Evolutionary conservation across 2,888 invertebrate genomes (phyloP), one percentile per base, ranked within the genome.

Genomic region (Hydrotaea cyrtoneurina): DNA sequence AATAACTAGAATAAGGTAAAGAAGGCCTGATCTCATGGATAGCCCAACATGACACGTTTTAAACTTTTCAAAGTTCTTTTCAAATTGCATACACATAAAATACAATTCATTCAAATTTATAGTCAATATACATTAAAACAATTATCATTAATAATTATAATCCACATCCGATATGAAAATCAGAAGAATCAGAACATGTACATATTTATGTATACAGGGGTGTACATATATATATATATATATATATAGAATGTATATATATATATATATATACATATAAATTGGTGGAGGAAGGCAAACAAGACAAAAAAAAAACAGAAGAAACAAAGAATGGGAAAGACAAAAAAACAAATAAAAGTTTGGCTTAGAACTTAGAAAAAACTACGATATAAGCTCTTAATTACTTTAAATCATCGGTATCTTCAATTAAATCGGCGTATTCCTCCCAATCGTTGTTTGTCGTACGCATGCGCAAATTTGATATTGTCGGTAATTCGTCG

Each of bases 331-430:
- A 85, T 88, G 86, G 89, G 87, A 89, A 87, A 86, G 86, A 71
- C 59, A 87, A 89, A 87, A 86, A 31, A 83, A 88, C 80, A 87
- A 85, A 83, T 84, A 82, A 86, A 84, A 83, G 72, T 73, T 72
- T 83, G 23, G 74, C 66, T 82, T 83, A 86, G 86, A 92, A 92
- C 91, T 92, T 92, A 92, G 91, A 92, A 92, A 89, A 92, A 92
- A 91, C 92, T 92, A 92, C 91, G 92, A 91, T 92, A 92, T 90
- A 92, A 91, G 90, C 92, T 92, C 92, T 92, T 92, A 92, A 92
- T 92, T 92, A 92, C 92, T 92, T 92, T 92, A 92, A 92, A 92
- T 92, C 92, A 92, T 92, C 92, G 90, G 92, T 92, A 88, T 92
- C 92, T 90, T 92, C 92, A 88, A 92, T 92, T 88, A 92, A 90